Conservation (phyloP, 1,140 invertebrate species). For the Lepidotrigona ventralis region DNA sequence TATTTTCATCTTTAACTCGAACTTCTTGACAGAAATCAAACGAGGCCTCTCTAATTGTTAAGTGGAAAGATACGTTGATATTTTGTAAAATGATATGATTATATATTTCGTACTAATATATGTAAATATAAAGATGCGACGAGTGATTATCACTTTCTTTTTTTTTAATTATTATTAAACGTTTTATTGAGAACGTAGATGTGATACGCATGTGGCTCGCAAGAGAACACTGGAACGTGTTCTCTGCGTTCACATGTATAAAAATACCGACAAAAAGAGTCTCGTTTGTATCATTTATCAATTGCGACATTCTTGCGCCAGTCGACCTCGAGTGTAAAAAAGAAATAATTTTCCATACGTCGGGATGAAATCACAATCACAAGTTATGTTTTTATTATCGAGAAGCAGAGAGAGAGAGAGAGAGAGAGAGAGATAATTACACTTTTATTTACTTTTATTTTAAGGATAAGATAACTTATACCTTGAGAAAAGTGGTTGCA, state of each 20-base stretch:
- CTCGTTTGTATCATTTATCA: constrained; percentile 14
- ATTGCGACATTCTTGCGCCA: background rate
- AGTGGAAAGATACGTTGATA: background rate
- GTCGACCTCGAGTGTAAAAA: constrained; percentile 5
- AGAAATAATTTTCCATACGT: background rate
- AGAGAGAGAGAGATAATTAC: background rate
- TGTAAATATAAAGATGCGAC: too few species aligned
- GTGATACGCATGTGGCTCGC: too few species aligned
- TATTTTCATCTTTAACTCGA: background rate
- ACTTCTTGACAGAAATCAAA: too few species aligned
- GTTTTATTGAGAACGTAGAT: background rate
- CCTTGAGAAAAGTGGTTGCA: background rate
- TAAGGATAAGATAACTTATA: background rate
- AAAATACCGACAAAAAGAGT: constrained; percentile 14
- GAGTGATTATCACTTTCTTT: too few species aligned
- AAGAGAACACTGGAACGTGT: background rate
- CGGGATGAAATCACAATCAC: background rate
- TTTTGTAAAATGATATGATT: background rate
- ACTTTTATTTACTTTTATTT: background rate
- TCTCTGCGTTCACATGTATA: background rate
- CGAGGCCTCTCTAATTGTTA: background rate
- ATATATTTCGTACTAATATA: background rate
- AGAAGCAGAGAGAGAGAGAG: too few species aligned
- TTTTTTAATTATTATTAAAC: background rate
- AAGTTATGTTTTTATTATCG: background rate